Evolutionary conservation across 2,888 invertebrate genomes (phyloP), one percentile per base, ranked within the genome.

Genomic region (Ichneumoninae sp.): DNA sequence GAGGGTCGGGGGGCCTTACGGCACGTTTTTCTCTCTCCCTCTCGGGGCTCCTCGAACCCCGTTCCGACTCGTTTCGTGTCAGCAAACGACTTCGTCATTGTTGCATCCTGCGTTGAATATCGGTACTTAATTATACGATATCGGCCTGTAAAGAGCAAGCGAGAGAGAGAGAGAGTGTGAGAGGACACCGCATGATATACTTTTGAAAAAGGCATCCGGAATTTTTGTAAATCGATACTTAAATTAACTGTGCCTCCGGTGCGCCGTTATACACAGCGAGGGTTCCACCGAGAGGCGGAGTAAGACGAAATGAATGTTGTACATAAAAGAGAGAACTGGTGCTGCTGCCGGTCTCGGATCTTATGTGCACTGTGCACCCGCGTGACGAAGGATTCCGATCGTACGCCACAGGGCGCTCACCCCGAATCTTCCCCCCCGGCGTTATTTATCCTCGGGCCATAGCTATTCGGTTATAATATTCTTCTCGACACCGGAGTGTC

Each of bases 381-480:
- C 52, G 82, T 82, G 86, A 86, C 84, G 82, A 81, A 83, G 84
- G 87, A 87, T 87, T 86, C 85, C 84, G 69, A 82, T 81, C 85
- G 80, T 76, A 84, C 87, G 72, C 87, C 86, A 86, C 87, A 78
- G 88, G 88, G 86, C 79, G 84, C 83, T 79, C 19, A 66, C 66
- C 76, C 66, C 47, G 30, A 33, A 33, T 40, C 75, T 19, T 60
- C 76, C 70, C 80, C 80, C 62, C 77, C 74, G 71, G 74, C 65
- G 82, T 87, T 86, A 88, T 89, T 88, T 86, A 86, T 88, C 86
- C 87, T 86, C 74, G 72, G 70, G 70, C 81, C n/a, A 62, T 26
- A 47, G 72, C 77, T 74, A 74, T 77, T 54, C 70, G 76, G n/a
- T 68, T 76, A 77, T 84, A 84, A 84, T 76, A 80, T 76, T 66